These are phyloP conservation scores for Chiloscyllium plagiosum DNA, from an alignment of 2,113 vertebrate genomes.

Conservation along the genomic window DNA sequence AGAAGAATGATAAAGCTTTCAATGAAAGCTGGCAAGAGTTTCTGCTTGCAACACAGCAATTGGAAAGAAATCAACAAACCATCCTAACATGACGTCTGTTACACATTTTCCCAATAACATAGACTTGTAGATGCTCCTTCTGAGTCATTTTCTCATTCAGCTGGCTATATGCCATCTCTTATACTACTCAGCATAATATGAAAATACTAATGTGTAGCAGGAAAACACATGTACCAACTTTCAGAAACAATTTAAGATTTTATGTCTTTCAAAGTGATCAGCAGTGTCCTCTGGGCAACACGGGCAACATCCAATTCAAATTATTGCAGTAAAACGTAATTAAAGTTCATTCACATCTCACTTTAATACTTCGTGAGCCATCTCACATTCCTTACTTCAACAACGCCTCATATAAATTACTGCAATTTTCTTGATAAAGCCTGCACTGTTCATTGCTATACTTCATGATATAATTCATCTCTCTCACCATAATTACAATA, in stretches of 20 bases:
- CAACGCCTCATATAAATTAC: too few species aligned
- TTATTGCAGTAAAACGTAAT: neutral
- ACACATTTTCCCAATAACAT: neutral
- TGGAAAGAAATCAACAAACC: slow-evolving; percentile 14
- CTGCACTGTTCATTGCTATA: neutral
- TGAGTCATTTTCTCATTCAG: neutral
- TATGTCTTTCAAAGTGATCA: neutral
- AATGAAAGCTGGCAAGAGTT: neutral
- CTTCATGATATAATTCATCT: neutral
- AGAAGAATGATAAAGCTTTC: slow-evolving; percentile 4
- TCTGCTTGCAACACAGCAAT: neutral
- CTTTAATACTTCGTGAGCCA: too few species aligned
- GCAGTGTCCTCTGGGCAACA: neutral
- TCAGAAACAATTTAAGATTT: neutral
- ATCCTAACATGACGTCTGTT: neutral
- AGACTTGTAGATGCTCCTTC: neutral
- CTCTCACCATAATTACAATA: neutral
- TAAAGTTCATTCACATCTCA: neutral
- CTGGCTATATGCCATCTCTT: neutral
- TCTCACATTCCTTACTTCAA: too few species aligned
- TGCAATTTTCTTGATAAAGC: too few species aligned
- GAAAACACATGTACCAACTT: too few species aligned
- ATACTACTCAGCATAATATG: neutral
- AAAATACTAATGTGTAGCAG: too few species aligned
- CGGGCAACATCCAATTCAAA: neutral